Percentiles rank a stretch among this genome's conserved stretches.
Evolutionary conservation across 1,140 invertebrate genomes (phyloP).

Genomic region (Charaxes varanes): DNA sequence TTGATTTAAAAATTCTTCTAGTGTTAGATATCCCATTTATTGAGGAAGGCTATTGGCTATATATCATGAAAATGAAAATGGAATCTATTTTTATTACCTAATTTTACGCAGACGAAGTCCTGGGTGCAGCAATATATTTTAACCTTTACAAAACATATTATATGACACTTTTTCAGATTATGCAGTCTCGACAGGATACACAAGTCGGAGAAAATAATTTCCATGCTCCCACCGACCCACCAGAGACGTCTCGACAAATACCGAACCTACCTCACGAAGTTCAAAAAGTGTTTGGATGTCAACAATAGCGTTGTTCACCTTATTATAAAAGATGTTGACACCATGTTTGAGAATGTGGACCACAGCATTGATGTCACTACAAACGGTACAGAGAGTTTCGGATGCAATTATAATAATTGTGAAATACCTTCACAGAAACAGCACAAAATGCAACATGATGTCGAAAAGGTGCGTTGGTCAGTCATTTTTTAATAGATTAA

Average conservation of each 20-base stretch:
- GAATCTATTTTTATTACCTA: too few species aligned
- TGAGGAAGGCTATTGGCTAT: too few species aligned
- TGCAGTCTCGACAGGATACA: constrained; percentile 79
- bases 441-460: constrained; percentile 66
- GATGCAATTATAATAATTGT: constrained; percentile 59
- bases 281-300: constrained; percentile 87
- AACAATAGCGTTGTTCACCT: constrained; percentile 90
- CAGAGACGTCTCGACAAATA: constrained; percentile 86
- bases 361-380: constrained; percentile 34
- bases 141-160: background rate
- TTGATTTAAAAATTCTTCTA: too few species aligned
- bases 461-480: constrained; percentile 58
- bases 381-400: constrained; percentile 50
- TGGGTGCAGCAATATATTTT: background rate
- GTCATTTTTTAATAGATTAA: too few species aligned
- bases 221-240: constrained; percentile 83
- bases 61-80: too few species aligned
- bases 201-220: constrained; percentile 84
- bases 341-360: constrained; percentile 82
- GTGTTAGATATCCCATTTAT: too few species aligned
- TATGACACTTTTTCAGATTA: constrained; percentile 32
- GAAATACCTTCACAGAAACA: constrained; percentile 51
- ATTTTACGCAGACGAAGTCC: too few species aligned
- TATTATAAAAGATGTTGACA: constrained; percentile 87
- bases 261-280: constrained; percentile 81